These are phyloP conservation scores for Menura novaehollandiae DNA, from an alignment of 2,113 vertebrate genomes.

Conservation along the genomic window DNA sequence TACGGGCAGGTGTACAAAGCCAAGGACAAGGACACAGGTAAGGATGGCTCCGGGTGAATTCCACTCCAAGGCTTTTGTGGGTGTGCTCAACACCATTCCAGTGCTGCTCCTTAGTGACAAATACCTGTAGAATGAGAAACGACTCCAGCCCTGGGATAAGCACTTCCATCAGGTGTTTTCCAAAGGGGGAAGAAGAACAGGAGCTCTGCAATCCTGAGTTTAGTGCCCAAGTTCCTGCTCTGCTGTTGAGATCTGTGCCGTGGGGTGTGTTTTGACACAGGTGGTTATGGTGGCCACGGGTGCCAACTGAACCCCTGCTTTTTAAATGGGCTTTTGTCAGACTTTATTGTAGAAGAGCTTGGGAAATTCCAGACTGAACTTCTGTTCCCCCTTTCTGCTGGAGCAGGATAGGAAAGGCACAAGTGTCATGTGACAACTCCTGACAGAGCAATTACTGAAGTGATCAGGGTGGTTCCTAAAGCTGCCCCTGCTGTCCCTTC, in stretches of 20 bases:
- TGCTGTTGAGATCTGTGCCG: neutral
- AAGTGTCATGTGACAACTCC: neutral
- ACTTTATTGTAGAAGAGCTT: neutral
- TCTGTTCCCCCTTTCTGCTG: neutral
- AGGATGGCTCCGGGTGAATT: neutral
- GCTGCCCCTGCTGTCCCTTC: neutral
- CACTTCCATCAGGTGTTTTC: neutral
- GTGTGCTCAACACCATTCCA: neutral
- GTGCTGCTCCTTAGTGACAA: accelerated
- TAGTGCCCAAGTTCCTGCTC: neutral
- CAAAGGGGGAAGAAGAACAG: neutral
- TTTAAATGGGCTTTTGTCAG: neutral
- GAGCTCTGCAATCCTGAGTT: neutral
- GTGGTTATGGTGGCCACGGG: neutral
- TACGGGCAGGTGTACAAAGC: conserved; percentile 99
- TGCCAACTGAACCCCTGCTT: neutral
- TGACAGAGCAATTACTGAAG: accelerated
- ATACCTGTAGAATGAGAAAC: neutral
- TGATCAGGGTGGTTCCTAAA: accelerated
- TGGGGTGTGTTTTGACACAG: neutral
- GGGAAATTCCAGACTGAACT: neutral
- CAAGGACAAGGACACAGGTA: conserved; percentile 98
- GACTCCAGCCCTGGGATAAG: neutral
- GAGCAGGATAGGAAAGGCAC: neutral
- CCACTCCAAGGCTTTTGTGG: too few species aligned